A percentile compares a stretch with the other conserved stretches of the same genome.
Evolutionary conservation across 2,888 invertebrate genomes (phyloP).

Genomic region (Bombyx huttoni): DNA sequence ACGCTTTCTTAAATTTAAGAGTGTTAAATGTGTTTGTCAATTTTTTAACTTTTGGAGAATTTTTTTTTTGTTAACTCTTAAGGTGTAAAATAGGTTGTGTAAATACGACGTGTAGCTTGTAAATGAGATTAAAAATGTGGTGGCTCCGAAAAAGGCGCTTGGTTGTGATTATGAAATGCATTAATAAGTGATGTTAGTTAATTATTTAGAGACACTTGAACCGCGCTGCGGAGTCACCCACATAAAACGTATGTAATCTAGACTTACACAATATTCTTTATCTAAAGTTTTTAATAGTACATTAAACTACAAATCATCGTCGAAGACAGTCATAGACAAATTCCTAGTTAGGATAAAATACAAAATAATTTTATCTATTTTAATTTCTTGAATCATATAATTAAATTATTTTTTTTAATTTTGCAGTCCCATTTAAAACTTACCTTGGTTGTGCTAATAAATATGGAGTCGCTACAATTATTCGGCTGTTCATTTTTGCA

Average conservation of each 20-base stretch:
- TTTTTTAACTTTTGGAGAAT: conserved; percentile 63
- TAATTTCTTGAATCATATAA: not conserved
- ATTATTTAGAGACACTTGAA: conserved; percentile 7
- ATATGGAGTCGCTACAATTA: too few relatives aligned
- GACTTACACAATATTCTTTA: not conserved
- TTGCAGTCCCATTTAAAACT: conserved; percentile 11
- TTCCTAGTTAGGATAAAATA: not conserved
- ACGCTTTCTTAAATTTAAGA: conserved; percentile 68
- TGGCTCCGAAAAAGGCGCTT: conserved; percentile 22
- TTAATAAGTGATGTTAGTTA: conserved; percentile 1
- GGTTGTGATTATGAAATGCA: conserved; percentile 33
- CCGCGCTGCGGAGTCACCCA: conserved; percentile 5
- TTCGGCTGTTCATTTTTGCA: too few relatives aligned
- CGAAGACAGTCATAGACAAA: not conserved
- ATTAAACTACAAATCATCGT: not conserved
- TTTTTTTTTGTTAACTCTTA: conserved; percentile 25
- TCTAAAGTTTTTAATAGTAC: not conserved
- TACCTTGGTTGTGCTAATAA: conserved; percentile 14
- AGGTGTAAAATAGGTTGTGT: conserved; percentile 41
- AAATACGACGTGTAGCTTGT: conserved; percentile 37
- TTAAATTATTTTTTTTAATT: conserved; percentile 2
- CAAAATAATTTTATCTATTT: not conserved
- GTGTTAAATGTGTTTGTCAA: conserved; percentile 68
- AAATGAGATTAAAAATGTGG: conserved; percentile 47
- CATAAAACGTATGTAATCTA: not conserved